Evolutionary conservation across 2,113 vertebrate species (phyloP), one percentile per base, ranked within the genome.

Genomic region (Ammodytes marinus): DNA sequence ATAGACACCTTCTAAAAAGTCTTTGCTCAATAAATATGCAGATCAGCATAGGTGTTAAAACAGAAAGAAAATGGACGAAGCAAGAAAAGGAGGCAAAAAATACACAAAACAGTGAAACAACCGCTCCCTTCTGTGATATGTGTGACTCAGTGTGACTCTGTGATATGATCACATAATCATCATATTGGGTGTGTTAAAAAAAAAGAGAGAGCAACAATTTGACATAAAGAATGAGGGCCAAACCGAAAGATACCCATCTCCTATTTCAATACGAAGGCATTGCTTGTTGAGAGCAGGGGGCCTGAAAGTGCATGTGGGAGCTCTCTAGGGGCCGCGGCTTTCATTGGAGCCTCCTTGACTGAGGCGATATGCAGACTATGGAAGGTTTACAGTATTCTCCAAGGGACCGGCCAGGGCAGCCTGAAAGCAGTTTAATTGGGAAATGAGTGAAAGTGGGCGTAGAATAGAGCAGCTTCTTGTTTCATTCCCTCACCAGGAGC

Each of bases 371-470:
- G 74, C 74, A 85, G 17, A 90, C 81, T 81, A 58, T 83, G 60
- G 70, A 86, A 80, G 88, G 79, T 84, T 84, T 88, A 80, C 69
- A 69, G 82, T 82, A 80, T 82, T 86, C 89, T 89, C 89, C 9
- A 61, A 84, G 90, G 90, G 89, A 66, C 74, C 68, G 60, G 72
- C 15, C 37, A 8, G 69, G 78, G 72, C 74, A 67, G 80, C 75
- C 80, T 84, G 77, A 91, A 90, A 92, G 90, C 86, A 53, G 82
- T 88, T 89, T 93, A 89, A 89, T 90, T 90, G 88, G 89, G 59
- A 89, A 87, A 90, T 84, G 83, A 85, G 88, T 86, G 86, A 88
- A 83, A 91, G 69, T 83, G 81, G 86, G 84, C 49, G n/a, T 74
- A 35, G 81, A 82, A 80, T 54, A 52, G 83, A 85, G 80, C 37